phyloP scores from a whole-genome alignment of 1,140 invertebrate genomes.

The Aphidius ervi region DNA sequence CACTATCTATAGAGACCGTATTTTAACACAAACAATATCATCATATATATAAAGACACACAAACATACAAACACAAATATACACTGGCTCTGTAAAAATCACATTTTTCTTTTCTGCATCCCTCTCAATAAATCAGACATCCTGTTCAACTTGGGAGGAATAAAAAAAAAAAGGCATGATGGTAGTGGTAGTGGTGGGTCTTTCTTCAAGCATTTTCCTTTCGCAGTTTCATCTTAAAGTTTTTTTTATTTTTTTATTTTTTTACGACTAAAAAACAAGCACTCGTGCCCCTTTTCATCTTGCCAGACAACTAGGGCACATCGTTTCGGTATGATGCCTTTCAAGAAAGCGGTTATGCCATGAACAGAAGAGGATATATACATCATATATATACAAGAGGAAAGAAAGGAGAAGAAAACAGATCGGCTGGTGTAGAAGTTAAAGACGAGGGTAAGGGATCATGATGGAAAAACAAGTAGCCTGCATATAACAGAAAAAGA shows the following conservation, averaged over 20 bases:
- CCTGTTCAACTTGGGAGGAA: no score
- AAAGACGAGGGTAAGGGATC: not conserved
- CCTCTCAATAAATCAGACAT: conserved; percentile 24
- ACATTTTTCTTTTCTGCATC: conserved; percentile 23
- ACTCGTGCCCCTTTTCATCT: conserved; percentile 17
- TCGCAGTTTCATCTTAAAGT: not conserved
- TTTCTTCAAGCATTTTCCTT: conserved; percentile 6
- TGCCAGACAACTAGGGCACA: conserved; percentile 17
- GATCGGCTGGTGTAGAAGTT: no score
- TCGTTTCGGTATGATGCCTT: conserved; percentile 10
- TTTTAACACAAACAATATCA: no score
- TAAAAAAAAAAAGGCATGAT: no score
- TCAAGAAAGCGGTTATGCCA: conserved; percentile 12
- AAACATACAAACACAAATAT: no score
- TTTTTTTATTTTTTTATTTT: not conserved
- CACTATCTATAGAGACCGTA: not conserved
- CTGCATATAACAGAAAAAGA: conserved; percentile 14
- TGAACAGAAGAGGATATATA: conserved; percentile 15
- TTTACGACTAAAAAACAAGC: conserved; percentile 17
- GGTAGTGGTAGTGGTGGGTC: not conserved
- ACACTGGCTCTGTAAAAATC: conserved; percentile 8
- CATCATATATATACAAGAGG: not conserved
- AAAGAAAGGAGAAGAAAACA: no score
- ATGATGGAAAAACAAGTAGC: conserved; percentile 7
- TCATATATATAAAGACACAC: no score